phyloP scores from a whole-genome alignment of 2,113 vertebrate species.

The Trematocara unimaculatum region DNA sequence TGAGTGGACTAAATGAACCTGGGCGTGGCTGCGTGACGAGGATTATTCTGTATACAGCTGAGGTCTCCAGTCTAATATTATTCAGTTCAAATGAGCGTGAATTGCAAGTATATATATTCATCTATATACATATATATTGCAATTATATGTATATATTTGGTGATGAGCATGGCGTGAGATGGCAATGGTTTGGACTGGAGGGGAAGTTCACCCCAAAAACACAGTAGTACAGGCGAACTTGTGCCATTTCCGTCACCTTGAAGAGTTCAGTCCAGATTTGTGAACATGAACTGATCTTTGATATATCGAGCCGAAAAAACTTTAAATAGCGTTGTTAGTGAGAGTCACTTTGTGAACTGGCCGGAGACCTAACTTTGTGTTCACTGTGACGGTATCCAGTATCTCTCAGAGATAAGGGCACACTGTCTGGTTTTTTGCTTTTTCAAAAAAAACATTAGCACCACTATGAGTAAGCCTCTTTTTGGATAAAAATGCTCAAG shows the following conservation, averaged over 20 bases:
- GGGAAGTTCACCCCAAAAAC: slow-evolving; percentile 38
- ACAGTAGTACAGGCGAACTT: not conserved
- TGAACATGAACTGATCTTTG: slow-evolving; percentile 9
- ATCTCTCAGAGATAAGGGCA: slow-evolving; percentile 56
- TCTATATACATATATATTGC: slow-evolving; percentile 46
- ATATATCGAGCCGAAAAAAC: not conserved
- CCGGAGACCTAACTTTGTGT: slow-evolving; percentile 28
- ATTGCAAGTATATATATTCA: slow-evolving; percentile 46
- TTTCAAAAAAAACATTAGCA: slow-evolving; percentile 33
- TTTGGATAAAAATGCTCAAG: slow-evolving; percentile 23
- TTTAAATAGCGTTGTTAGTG: not conserved
- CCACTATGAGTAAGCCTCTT: slow-evolving; percentile 40
- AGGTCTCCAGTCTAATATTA: slow-evolving; percentile 57
- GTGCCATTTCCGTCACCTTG: slow-evolving; percentile 41
- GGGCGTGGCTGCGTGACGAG: slow-evolving; percentile 18
- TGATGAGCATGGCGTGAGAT: slow-evolving; percentile 41
- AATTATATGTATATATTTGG: slow-evolving; percentile 14
- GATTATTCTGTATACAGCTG: slow-evolving; percentile 51
- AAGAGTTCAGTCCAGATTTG: not conserved
- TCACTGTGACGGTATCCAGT: slow-evolving; percentile 37
- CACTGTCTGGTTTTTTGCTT: slow-evolving; percentile 23
- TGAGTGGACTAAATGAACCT: slow-evolving; percentile 6
- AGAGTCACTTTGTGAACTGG: slow-evolving; percentile 21
- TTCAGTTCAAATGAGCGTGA: slow-evolving; percentile 25
- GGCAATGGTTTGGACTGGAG: slow-evolving; percentile 46